A percentile compares a stretch with the other conserved stretches of the same genome.
Evolutionary conservation across 2,797 vertebrate species (phyloP).

Genomic region (Rhynchotus rufescens): DNA sequence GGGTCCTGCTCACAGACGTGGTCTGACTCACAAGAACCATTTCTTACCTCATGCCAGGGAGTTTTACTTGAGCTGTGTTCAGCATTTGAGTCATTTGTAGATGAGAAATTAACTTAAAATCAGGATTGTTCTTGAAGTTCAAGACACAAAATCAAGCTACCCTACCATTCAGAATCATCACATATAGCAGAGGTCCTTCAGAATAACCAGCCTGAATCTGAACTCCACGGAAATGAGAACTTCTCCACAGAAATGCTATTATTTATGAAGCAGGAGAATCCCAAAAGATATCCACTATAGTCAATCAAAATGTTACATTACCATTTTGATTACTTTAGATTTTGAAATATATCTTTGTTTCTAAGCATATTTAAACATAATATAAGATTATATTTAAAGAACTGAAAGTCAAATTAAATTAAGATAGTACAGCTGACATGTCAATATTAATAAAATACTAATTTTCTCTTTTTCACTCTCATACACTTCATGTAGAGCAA

Average conservation of each 20-base stretch:
- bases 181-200: neutral
- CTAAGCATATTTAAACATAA: neutral
- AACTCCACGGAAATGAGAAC: neutral
- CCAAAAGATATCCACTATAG: neutral
- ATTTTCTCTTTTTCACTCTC: no score
- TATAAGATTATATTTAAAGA: neutral
- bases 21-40: no score
- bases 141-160: no score
- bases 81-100: no score
- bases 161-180: neutral
- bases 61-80: no score
- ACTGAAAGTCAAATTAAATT: neutral
- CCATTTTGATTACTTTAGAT: neutral
- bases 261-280: neutral
- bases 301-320: neutral
- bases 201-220: neutral
- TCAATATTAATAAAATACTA: neutral
- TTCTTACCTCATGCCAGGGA: no score
- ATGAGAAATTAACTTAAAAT: no score
- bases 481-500: neutral
- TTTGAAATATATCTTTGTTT: neutral
- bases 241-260: neutral
- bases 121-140: no score
- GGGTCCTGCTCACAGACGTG: no score
- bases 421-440: neutral